Base-by-base conservation (phyloP, 1,140 invertebrate species). In the Dinoponera quadriceps region DNA sequence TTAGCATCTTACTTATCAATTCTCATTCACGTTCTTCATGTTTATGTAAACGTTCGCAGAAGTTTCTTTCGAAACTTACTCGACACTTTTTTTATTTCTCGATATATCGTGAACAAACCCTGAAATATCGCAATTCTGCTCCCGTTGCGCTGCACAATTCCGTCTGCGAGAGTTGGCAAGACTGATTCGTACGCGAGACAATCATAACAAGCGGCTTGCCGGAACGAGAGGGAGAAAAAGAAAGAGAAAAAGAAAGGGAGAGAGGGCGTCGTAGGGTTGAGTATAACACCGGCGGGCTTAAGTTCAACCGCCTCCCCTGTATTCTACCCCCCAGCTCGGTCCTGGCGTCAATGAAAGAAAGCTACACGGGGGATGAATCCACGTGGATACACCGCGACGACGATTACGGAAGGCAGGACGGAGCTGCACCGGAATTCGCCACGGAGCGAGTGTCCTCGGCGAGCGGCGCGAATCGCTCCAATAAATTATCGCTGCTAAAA, bases 401-500 rank as follows among this genome's bases (percentile, higher is more conserved):
- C 71, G 82, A 87, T 88, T 84, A 78, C 86, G 72, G 22, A 54
- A 69, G 51, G 51, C 54, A 62, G 78, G 81, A 69, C 51, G 71
- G 29, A 78, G 73, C 25, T 57, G 44, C 72, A 66, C 20, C 55
- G 86, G 86, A 91, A 92, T 92, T 91, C 89, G 89, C 85, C 62
- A 91, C 90, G 90, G 84, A 83, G 75, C 65, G 65, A 71, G 69
- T 51, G 74, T 75, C 72, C 82, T 85, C 71, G 85, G 73, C 78
- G 86, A 75, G 85, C 91, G 90, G 7, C 74, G 63, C 87, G 85
- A 91, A 91, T 91, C 84, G 87, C 48, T 84, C 82, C 91, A 91
- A 92, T 93, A 93, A 93, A 93, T 93, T 93, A 93, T 91, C 90
- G 78, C 75, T 71, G 84, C 84, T 90, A 91, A 92, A 88, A 90